Percentiles rank a stretch among this genome's conserved stretches.
phyloP scores from a whole-genome alignment of 2,797 vertebrate species.

The Onychomys leucogaster region DNA sequence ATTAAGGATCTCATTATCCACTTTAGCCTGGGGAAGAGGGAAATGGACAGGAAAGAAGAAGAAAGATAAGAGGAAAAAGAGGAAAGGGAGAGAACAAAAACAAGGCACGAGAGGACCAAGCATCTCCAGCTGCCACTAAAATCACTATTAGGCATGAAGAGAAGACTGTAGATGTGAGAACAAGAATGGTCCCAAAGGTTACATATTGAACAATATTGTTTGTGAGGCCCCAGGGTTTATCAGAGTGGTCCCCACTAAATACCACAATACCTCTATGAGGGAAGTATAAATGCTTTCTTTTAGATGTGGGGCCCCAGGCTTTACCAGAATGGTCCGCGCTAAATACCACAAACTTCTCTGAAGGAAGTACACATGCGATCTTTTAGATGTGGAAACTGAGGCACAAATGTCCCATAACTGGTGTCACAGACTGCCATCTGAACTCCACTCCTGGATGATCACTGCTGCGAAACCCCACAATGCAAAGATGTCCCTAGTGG shows the following conservation, averaged over 20 bases:
- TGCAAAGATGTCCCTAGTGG: background rate
- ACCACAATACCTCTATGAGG: background rate
- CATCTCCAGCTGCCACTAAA: background rate
- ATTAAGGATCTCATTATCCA: slow-evolving; percentile 99
- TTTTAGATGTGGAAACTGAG: background rate
- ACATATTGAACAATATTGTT: background rate
- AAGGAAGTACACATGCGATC: background rate
- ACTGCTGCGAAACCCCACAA: background rate
- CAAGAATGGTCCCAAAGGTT: background rate
- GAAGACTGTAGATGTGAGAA: background rate
- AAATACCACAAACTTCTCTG: background rate
- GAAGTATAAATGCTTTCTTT: background rate
- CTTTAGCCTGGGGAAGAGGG: slow-evolving; percentile 96
- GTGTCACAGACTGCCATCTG: background rate
- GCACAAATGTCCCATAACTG: background rate
- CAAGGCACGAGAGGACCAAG: background rate
- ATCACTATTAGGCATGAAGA: background rate
- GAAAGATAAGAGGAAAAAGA: slow-evolving; percentile 76
- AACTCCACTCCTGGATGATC: background rate
- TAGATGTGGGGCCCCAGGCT: background rate
- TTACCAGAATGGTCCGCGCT: no score
- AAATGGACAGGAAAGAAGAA: slow-evolving; percentile 80
- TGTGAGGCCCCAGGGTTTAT: background rate
- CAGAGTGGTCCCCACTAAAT: background rate
- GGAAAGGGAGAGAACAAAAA: slow-evolving; percentile 69